Evolutionary conservation across 2,113 vertebrate genomes (phyloP), one percentile per base, ranked within the genome.

Genomic region (Sorex araneus): DNA sequence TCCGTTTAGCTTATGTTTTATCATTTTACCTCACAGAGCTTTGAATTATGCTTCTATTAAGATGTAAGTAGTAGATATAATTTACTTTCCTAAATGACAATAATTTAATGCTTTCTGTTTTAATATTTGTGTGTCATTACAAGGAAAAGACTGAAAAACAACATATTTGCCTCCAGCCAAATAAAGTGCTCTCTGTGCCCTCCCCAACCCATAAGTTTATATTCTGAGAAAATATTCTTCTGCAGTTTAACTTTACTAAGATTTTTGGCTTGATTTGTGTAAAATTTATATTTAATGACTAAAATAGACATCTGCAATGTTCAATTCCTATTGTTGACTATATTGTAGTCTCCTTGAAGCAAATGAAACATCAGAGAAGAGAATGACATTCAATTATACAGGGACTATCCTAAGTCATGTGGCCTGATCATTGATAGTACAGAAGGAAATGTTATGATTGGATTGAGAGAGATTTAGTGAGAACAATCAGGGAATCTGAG

Each of bases 61-160:
- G 28, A 76, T 36, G 34, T 23, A 76, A 75, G 40, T 85, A 89
- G 5, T 89, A 63, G 13, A 50, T 86, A 64, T 36, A 67, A 88
- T 78, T 85, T 30, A 64, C 63, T 83, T 96, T 85, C 40, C 43
- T 75, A 92, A 94, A 86, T 92, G 79, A 63, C 32, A 80, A 50
- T 78, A 92, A 73, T 69, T 90, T 79, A 92, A 90, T 60, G 77
- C 2, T 30, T 54, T 4, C 0, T 43, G 63, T 73, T 90, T 30
- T 67, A 71, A 71, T 54, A 86, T 67, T 47, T 57, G 27, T 70
- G 12, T 16, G 34, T 6, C 27, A 12, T 82, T 63, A 67, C 10
- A 91, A 94, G 36, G 32, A 70, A 92, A 80, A 67, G 5, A 21
- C 8, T 71, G 57, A 57, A 4, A 27, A 32, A 64, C 50, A 74